Base-by-base conservation (phyloP, 2,888 invertebrate genomes). In the Lepas anatifera region DNA sequence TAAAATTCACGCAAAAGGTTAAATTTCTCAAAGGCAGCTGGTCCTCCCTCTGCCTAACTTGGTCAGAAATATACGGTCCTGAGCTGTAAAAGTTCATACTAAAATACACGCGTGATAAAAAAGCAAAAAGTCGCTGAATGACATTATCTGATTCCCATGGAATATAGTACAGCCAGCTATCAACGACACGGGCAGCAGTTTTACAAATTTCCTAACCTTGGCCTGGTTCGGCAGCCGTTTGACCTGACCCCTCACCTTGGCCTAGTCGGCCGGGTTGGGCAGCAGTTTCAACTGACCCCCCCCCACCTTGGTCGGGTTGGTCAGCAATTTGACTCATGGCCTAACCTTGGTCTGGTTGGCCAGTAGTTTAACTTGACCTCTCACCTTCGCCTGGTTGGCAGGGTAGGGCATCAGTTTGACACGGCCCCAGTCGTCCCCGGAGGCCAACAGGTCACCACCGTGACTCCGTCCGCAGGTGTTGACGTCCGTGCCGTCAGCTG, bases 361-460 rank as follows among this genome's bases (percentile, higher is more conserved):
- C n/a, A n/a, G n/a, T n/a, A n/a, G n/a, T n/a, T n/a, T n/a, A n/a
- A n/a, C n/a, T n/a, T n/a, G n/a, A n/a, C n/a, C n/a, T n/a, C 41
- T 10, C 52, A 73, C 73, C n/a, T n/a, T 22, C 16, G 48, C 48
- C 8, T 50, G 64, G 52, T 75, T 86, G 73, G 87, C 89, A 13
- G 95, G 95, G 78, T 89, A 92, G 4, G 86, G 85, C 80, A 85
- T 95, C 25, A 95, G 83, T 79, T 91, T 92, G 67, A 95, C 91
- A 84, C 91, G 92, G 68, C 95, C 95, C 80, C 88, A 92, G 80
- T 95, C 94, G 78, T 95, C 94, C 4, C 89, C 94, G 0, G 90
- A 89, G 1, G 88, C 92, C 68, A 89, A 81, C 46, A 95, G 81
- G 41, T 86, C 85, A 29, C 83, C 80, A 77, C 89, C 87, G 76